phyloP scores from a whole-genome alignment of 2,797 vertebrate species.

The Hapalemur alaotrensis region DNA sequence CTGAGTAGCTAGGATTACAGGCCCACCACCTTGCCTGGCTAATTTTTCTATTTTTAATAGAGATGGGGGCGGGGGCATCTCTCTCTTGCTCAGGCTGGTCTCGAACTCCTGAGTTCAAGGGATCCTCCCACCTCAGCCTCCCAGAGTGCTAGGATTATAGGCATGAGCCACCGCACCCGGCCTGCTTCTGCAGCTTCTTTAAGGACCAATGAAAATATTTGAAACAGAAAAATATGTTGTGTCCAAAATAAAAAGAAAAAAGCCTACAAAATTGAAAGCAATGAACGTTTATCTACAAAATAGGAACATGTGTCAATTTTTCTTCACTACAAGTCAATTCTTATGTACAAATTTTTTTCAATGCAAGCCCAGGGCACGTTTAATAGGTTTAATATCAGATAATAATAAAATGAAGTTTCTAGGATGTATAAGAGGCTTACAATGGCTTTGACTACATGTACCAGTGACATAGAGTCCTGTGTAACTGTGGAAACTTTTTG shows the following conservation, averaged over 20 bases:
- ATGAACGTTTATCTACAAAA: neutral
- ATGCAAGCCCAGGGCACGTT: neutral
- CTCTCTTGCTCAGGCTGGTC: no score
- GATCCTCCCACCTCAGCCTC: no score
- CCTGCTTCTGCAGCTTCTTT: neutral
- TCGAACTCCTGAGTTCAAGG: no score
- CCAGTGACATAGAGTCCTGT: neutral
- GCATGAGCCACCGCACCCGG: no score
- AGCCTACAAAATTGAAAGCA: neutral
- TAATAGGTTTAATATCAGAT: neutral
- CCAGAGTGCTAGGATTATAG: no score
- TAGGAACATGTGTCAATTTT: neutral
- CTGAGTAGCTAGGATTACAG: no score
- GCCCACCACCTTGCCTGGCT: no score
- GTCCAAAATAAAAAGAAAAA: neutral
- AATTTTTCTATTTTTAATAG: no score
- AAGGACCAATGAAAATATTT: neutral
- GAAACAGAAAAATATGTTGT: neutral
- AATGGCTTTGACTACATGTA: neutral
- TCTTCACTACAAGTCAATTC: neutral
- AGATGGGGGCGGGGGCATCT: no score
- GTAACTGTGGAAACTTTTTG: neutral
- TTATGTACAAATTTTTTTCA: neutral
- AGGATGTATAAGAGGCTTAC: neutral
- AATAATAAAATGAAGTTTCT: neutral